These are phyloP conservation scores for Bruchidius siliquastri DNA, from an alignment of 2,888 invertebrate genomes.

Conservation along the genomic window DNA sequence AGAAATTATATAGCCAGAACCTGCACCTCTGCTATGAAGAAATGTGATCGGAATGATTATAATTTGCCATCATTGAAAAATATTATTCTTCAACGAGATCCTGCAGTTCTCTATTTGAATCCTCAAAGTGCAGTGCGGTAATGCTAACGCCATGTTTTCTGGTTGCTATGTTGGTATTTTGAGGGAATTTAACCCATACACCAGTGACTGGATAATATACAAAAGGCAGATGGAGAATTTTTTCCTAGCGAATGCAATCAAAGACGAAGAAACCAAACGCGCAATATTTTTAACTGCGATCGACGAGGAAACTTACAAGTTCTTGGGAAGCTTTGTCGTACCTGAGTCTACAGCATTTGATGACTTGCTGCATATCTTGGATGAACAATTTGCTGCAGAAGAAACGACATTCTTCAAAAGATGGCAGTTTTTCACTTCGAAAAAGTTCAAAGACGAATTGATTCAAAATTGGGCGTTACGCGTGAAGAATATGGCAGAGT, in stretches of 20 bases:
- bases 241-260: constrained; percentile 21
- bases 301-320: constrained; percentile 25
- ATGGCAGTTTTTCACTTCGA: constrained; percentile 21
- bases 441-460: constrained; percentile 16
- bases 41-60: background rate
- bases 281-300: constrained; percentile 25
- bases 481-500: constrained; percentile 18
- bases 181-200: constrained; percentile 11
- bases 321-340: constrained; percentile 19
- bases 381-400: constrained; percentile 17
- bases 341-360: constrained; percentile 20
- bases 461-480: constrained; percentile 23
- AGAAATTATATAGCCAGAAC: background rate
- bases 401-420: constrained; percentile 17
- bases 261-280: constrained; percentile 15
- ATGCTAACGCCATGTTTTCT: background rate
- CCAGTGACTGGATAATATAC: constrained; percentile 18
- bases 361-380: constrained; percentile 16
- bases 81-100: background rate
- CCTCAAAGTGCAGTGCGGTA: background rate
- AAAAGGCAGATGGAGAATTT: constrained; percentile 20
- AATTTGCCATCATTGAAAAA: background rate
- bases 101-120: background rate
- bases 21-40: background rate
- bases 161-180: constrained; percentile 8